phyloP scores from a whole-genome alignment of 2,888 invertebrate genomes.

The Heliothis peltigera region DNA sequence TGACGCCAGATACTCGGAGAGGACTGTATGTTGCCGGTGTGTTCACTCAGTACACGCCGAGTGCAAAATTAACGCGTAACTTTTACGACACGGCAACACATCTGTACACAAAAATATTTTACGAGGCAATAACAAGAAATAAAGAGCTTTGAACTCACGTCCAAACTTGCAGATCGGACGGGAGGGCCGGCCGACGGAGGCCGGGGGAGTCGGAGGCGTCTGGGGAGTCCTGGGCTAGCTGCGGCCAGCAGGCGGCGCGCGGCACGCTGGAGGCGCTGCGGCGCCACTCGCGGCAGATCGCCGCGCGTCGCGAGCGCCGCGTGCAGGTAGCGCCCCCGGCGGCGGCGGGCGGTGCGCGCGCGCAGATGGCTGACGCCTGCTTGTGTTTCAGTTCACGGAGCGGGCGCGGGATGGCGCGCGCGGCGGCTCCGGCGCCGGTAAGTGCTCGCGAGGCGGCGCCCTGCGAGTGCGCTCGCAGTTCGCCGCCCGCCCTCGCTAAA shows the following conservation, averaged over 20 bases:
- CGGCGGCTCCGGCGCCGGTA: slow-evolving; percentile 82
- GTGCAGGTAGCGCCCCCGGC: slow-evolving; percentile 91
- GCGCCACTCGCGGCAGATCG: slow-evolving; percentile 95
- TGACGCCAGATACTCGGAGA: slow-evolving; percentile 41
- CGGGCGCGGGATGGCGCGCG: slow-evolving; percentile 84
- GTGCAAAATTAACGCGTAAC: slow-evolving; percentile 53
- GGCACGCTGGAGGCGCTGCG: slow-evolving; percentile 93
- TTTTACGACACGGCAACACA: slow-evolving; percentile 60
- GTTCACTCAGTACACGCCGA: slow-evolving; percentile 27
- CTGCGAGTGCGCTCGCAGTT: slow-evolving; percentile 53
- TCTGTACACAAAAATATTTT: slow-evolving; percentile 62
- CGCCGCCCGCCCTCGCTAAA: slow-evolving; percentile 73
- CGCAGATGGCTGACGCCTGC: slow-evolving; percentile 48
- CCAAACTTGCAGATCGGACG: slow-evolving; percentile 56
- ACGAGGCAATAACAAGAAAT: slow-evolving; percentile 74
- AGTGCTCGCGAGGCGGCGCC: slow-evolving; percentile 66
- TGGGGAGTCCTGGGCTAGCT: slow-evolving; percentile 35
- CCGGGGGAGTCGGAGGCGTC: slow-evolving; percentile 24
- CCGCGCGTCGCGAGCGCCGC: slow-evolving; percentile 93
- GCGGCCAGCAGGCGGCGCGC: slow-evolving; percentile 58
- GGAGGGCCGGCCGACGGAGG: slow-evolving; percentile 29
- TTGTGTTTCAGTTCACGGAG: slow-evolving; percentile 86
- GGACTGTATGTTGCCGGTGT: slow-evolving; percentile 13
- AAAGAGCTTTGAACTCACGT: slow-evolving; percentile 69
- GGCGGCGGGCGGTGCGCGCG: slow-evolving; percentile 61